Evolutionary conservation across 1,140 invertebrate genomes (phyloP).

Genomic region (Seison nebaliae): DNA sequence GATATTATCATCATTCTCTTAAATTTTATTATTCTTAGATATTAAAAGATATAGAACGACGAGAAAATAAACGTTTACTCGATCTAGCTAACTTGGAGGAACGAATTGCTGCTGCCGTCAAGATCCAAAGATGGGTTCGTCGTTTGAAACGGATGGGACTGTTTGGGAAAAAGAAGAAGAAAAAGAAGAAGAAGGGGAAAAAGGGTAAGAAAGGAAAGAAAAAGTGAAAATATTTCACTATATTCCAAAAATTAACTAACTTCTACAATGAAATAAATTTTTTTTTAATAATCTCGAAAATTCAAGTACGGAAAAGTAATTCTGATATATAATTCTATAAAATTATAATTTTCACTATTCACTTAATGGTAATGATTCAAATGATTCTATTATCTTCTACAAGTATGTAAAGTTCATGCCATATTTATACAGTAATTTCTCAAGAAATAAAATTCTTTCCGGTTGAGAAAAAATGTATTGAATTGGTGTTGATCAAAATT

Average conservation of each 20-base stretch:
- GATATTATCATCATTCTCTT: not conserved
- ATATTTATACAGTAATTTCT: too few relatives aligned
- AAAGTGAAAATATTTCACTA: not conserved
- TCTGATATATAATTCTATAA: too few relatives aligned
- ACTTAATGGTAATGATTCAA: too few relatives aligned
- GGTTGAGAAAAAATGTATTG: too few relatives aligned
- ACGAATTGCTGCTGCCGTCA: slow-evolving; percentile 6
- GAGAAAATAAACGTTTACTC: slow-evolving; percentile 6
- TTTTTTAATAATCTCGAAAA: too few relatives aligned
- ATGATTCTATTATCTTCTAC: too few relatives aligned
- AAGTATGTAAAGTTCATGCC: too few relatives aligned
- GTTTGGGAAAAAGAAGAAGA: slow-evolving; percentile 12
- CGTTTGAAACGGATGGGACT: slow-evolving; percentile 10
- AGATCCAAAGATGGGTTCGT: slow-evolving; percentile 11
- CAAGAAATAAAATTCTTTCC: too few relatives aligned
- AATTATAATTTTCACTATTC: too few relatives aligned
- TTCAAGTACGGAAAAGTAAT: too few relatives aligned
- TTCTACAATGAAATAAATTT: too few relatives aligned
- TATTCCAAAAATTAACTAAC: not conserved
- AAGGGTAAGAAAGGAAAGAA: slow-evolving; percentile 10
- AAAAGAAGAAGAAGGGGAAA: slow-evolving; percentile 11
- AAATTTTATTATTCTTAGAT: slow-evolving; percentile 2
- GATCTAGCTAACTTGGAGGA: slow-evolving; percentile 10
- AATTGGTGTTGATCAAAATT: too few relatives aligned
- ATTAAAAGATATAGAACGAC: slow-evolving; percentile 5